Evolutionary conservation across 2,888 invertebrate species (phyloP).

Genomic region (Ennomos quercinarius): DNA sequence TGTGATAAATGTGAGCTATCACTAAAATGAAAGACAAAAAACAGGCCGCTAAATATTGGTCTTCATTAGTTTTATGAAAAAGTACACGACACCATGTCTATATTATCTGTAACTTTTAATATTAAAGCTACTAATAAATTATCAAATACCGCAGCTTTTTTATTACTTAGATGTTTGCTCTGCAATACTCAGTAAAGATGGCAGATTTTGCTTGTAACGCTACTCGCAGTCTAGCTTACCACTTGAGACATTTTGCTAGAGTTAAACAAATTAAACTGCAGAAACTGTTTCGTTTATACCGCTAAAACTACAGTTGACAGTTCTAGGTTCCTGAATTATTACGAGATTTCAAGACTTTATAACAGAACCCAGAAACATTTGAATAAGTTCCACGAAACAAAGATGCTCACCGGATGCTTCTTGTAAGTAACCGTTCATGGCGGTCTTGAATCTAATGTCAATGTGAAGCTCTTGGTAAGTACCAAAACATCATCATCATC

Average conservation of each 20-base stretch:
- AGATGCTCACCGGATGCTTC: constrained; percentile 58
- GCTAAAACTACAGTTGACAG: constrained; percentile 16
- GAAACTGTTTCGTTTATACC: constrained; percentile 13
- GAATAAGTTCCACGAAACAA: constrained; percentile 35
- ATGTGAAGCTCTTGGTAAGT: constrained; percentile 5
- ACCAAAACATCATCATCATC: background rate
- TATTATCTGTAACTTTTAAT: too few relatives aligned
- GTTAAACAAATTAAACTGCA: constrained; percentile 21
- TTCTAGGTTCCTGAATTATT: constrained; percentile 21
- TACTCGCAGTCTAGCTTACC: constrained; percentile 17
- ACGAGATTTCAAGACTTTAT: constrained; percentile 28
- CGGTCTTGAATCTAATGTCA: constrained; percentile 14
- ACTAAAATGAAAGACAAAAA: too few relatives aligned
- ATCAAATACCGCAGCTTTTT: too few relatives aligned
- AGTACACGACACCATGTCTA: too few relatives aligned
- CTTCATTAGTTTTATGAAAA: too few relatives aligned
- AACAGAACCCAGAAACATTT: constrained; percentile 46
- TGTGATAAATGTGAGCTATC: too few relatives aligned
- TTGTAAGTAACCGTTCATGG: constrained; percentile 56
- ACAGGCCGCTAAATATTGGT: too few relatives aligned
- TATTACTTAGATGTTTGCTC: too few relatives aligned
- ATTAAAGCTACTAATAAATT: too few relatives aligned
- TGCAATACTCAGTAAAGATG: too few relatives aligned
- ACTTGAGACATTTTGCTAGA: constrained; percentile 22
- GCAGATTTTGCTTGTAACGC: background rate